Evolutionary conservation across 2,113 vertebrate genomes (phyloP), one percentile per base, ranked within the genome.

Genomic region (Haplochromis burtoni): DNA sequence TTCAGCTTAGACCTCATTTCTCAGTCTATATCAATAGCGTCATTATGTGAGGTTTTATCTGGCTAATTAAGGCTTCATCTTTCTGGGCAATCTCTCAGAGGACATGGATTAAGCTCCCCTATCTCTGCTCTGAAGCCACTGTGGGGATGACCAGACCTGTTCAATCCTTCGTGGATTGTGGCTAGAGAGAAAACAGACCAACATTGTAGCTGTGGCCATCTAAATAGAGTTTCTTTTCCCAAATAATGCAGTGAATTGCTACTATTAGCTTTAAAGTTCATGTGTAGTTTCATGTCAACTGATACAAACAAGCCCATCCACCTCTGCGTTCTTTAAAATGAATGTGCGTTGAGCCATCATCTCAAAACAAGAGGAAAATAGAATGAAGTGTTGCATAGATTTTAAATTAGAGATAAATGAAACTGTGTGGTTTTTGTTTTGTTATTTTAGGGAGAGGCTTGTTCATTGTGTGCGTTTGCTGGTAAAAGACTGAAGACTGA

Each of bases 31-130:
- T 96, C 95, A 95, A 95, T 93, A 89, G 90, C 80, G 82, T 93
- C 92, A 93, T 96, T 94, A 95, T 95, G 91, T 84, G 78, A 87
- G 88, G 88, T 85, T 94, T 96, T 95, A 97, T 97, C 93, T 87
- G 88, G 81, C 94, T 97, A 96, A 96, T 97, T 96, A 96, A 95
- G 89, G 86, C 93, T 89, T 90, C 94, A 94, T 96, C 95, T 95
- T 94, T 93, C 90, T 90, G 90, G 92, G 90, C 92, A 33, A 94
- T 95, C 94, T 95, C 96, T 96, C 95, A 49, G 84, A 93, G 94
- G 95, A 95, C 92, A 89, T 66, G 94, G 93, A 97, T 96, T 95
- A 95, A 93, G 68, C 89, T 88, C 85, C 86, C 54, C 88, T 93
- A 93, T 95, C 93, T 91, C 71, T 68, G 84, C 90, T 61, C 86